A percentile compares a stretch with the other conserved stretches of the same genome.
Conservation (phyloP, 1,140 invertebrate species). For the Steinernema khuongi region DNA sequence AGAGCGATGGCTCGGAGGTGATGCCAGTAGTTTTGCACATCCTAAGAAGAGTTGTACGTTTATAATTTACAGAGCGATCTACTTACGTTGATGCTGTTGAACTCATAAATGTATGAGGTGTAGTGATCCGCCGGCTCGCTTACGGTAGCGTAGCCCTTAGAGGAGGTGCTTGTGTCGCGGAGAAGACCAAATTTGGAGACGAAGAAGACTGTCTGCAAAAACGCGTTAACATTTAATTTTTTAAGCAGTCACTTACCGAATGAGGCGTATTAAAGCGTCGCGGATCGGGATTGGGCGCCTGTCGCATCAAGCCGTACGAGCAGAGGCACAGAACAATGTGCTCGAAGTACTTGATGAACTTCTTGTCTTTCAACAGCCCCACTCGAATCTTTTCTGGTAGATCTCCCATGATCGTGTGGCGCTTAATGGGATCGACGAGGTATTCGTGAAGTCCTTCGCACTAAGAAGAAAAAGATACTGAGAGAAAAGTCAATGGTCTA, state of each 20-base stretch:
- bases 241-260: constrained; percentile 20
- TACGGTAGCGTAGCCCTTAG: constrained; percentile 29
- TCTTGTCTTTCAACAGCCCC: constrained; percentile 31
- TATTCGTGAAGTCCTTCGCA: constrained; percentile 10
- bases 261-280: constrained; percentile 14
- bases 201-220: constrained; percentile 32
- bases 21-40: constrained; percentile 40
- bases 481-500: neutral
- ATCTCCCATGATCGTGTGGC: constrained; percentile 40
- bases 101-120: constrained; percentile 36
- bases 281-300: constrained; percentile 23
- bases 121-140: constrained; percentile 26
- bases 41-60: constrained; percentile 26
- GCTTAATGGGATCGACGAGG: constrained; percentile 34
- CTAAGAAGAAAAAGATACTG: neutral
- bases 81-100: constrained; percentile 24
- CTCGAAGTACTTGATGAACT: constrained; percentile 25
- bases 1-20: constrained; percentile 41
- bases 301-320: constrained; percentile 21
- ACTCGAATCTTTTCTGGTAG: constrained; percentile 30
- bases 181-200: constrained; percentile 18
- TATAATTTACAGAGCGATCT: neutral
- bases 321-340: constrained; percentile 22
- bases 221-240: neutral
- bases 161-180: constrained; percentile 44